Evolutionary conservation across 2,113 vertebrate genomes (phyloP).

Genomic region (Colossoma macropomum): DNA sequence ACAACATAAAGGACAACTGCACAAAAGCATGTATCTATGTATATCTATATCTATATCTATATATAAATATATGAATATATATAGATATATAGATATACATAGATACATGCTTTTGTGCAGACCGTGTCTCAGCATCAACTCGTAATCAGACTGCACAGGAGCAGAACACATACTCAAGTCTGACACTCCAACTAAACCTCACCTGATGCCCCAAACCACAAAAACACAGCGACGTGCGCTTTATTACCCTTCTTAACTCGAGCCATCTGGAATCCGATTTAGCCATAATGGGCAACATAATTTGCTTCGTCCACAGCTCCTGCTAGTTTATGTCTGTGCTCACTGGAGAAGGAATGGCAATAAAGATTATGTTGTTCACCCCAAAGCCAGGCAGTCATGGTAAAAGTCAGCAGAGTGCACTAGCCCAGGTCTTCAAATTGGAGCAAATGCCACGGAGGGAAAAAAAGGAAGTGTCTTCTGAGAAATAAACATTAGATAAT

Average conservation of each 20-base stretch:
- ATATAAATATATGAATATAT: too few relatives aligned
- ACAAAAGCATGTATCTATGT: too few relatives aligned
- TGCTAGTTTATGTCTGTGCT: neutral
- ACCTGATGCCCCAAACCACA: neutral
- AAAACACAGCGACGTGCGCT: neutral
- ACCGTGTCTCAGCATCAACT: too few relatives aligned
- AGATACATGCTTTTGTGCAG: too few relatives aligned
- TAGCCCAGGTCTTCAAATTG: constrained; percentile 32
- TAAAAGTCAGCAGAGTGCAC: neutral
- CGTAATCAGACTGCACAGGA: neutral
- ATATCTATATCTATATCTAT: too few relatives aligned
- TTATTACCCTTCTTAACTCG: neutral
- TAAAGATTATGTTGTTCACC: neutral
- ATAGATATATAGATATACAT: too few relatives aligned
- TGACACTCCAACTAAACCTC: too few relatives aligned
- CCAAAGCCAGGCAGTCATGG: constrained; percentile 3
- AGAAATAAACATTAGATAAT: constrained; percentile 61
- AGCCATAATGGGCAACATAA: neutral
- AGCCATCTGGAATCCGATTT: neutral
- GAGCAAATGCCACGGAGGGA: neutral
- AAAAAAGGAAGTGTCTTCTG: constrained; percentile 33
- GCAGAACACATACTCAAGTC: neutral
- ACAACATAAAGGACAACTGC: too few relatives aligned
- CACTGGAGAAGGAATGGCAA: neutral
- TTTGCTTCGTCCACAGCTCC: neutral